These are phyloP conservation scores for Theristicus caerulescens DNA, from an alignment of 2,113 vertebrate species.

Conservation along the genomic window DNA sequence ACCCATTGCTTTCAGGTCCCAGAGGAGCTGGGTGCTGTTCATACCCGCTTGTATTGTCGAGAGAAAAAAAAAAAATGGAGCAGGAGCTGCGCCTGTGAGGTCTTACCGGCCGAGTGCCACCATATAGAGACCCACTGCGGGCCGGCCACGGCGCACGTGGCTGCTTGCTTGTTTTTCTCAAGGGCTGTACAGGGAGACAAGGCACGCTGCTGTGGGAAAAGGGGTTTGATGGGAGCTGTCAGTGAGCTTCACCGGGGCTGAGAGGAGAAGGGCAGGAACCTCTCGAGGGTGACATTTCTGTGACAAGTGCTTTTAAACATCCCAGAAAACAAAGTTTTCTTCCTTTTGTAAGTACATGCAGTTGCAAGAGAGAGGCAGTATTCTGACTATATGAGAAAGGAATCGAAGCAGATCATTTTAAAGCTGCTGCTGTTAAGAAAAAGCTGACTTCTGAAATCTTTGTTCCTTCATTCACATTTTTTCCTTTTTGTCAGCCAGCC, in stretches of 20 bases:
- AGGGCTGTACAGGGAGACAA: accelerated
- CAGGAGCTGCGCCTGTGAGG: neutral
- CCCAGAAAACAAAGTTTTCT: neutral
- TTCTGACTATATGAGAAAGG: neutral
- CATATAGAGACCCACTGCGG: neutral
- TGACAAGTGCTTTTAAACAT: neutral
- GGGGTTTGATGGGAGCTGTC: neutral
- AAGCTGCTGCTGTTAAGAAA: conserved; percentile 5
- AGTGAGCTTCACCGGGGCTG: neutral
- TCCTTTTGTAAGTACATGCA: neutral
- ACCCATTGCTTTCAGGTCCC: neutral
- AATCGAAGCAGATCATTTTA: neutral
- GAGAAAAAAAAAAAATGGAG: neutral
- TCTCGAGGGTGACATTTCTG: neutral
- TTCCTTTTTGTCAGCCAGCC: conserved; percentile 37
- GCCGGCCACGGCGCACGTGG: accelerated
- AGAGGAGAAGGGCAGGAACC: neutral
- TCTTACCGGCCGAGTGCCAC: neutral
- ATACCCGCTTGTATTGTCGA: accelerated
- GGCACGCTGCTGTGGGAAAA: neutral
- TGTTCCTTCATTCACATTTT: conserved; percentile 46
- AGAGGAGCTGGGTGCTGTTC: neutral
- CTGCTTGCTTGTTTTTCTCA: neutral
- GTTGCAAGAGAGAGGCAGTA: neutral
- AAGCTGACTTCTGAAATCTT: conserved; percentile 25